phyloP scores from a whole-genome alignment of 2,113 vertebrate species.

The Steatornis caripensis region DNA sequence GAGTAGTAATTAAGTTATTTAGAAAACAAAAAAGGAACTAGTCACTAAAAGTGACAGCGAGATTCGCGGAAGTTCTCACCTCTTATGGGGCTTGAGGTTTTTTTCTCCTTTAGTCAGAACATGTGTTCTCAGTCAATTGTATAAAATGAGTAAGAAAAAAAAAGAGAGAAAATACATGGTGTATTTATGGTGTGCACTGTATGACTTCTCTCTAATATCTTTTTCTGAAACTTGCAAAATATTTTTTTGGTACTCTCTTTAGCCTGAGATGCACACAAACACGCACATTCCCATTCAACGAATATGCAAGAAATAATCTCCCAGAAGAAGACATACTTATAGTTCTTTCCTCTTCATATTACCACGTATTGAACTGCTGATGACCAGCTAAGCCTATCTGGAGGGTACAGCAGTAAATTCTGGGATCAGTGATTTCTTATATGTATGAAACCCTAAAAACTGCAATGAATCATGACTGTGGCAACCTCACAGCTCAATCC shows the following conservation, averaged over 20 bases:
- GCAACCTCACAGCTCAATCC: not conserved
- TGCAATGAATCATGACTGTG: not conserved
- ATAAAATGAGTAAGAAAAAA: not conserved
- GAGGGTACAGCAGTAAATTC: not conserved
- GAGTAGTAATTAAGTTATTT: constrained; percentile 7
- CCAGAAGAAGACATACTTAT: not conserved
- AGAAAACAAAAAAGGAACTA: not conserved
- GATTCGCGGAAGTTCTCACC: not conserved
- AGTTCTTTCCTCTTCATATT: not conserved
- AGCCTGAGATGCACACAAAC: not conserved
- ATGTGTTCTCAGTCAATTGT: not conserved
- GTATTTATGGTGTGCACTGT: not conserved
- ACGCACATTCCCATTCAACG: not conserved
- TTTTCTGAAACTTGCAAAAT: not conserved
- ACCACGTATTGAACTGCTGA: not conserved
- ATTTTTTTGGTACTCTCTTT: not conserved
- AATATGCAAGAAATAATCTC: not conserved
- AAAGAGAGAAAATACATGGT: not conserved
- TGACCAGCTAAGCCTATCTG: not conserved
- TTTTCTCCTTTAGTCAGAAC: not conserved
- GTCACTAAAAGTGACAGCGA: not conserved
- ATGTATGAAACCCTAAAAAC: not conserved
- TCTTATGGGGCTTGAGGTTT: not conserved
- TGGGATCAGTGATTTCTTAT: not conserved
- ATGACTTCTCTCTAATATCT: not conserved